phyloP scores from a whole-genome alignment of 2,888 invertebrate genomes.

The Scaeva pyrastri region DNA sequence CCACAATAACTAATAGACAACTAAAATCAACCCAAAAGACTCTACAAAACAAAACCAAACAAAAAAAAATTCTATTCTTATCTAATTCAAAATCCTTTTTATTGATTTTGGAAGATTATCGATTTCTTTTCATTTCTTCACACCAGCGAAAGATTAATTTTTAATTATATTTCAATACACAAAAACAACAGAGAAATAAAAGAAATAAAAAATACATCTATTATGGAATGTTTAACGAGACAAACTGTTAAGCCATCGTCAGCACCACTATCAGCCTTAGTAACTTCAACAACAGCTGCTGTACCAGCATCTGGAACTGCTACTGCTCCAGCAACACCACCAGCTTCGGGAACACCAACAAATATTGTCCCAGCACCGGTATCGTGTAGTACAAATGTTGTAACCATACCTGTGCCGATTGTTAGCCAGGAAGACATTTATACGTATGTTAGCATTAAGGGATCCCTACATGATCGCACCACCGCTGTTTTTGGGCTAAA shows the following conservation, averaged over 20 bases:
- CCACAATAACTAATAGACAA: constrained; percentile 52
- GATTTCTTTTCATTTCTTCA: constrained; percentile 45
- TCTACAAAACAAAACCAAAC: constrained; percentile 35
- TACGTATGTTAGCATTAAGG: constrained; percentile 91
- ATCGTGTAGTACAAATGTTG: constrained; percentile 79
- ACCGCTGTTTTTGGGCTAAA: constrained; percentile 91
- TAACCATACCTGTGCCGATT: constrained; percentile 84
- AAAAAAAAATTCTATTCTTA: constrained; percentile 40
- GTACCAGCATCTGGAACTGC: constrained; percentile 37
- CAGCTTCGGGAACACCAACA: constrained; percentile 55
- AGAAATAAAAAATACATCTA: constrained; percentile 32
- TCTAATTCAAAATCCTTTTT: constrained; percentile 48
- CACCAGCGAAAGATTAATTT: constrained; percentile 36
- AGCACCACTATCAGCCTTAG: constrained; percentile 55
- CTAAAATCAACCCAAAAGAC: constrained; percentile 67
- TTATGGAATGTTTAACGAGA: constrained; percentile 71
- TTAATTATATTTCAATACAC: constrained; percentile 51
- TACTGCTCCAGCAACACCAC: constrained; percentile 37
- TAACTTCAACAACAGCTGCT: constrained; percentile 49
- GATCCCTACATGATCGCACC: constrained; percentile 90
- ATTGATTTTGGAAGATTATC: constrained; percentile 42
- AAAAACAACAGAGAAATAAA: constrained; percentile 13
- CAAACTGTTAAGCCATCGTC: constrained; percentile 56
- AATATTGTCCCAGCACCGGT: constrained; percentile 71
- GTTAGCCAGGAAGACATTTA: constrained; percentile 86